Evolutionary conservation across 2,888 invertebrate genomes (phyloP), one percentile per base, ranked within the genome.

Genomic region (Drosophila peninsularis): DNA sequence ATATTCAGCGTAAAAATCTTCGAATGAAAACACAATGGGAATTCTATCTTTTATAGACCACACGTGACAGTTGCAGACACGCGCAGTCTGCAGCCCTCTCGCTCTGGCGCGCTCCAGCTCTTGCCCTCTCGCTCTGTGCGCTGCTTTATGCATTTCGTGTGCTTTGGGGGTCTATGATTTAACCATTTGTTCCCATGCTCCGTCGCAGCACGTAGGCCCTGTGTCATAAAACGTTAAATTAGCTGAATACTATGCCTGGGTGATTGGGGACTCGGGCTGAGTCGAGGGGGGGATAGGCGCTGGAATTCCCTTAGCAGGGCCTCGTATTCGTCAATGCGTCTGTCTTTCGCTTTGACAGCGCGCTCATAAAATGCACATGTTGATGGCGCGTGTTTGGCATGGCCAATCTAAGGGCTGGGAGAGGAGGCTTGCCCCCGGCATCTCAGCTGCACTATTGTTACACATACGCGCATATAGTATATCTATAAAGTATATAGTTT

Each of bases 181-280:
- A 82, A 74, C 77, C 80, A 86, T 80, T 78, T 71, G 75, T 82
- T 82, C 88, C 72, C 86, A 82, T 75, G 86, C 82, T 63, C 62
- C 60, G 70, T 70, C 75, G 57, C 69, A 79, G 64, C 85, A 85
- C 85, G 85, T 85, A 89, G 77, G 55, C 66, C 62, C 71, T 64
- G 80, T 84, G 82, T 84, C 89, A 85, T 85, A 85, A 89, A 85
- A 84, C 72, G 85, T 89, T 87, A 84, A 85, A 85, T 89, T 87
- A 87, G 85, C 80, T 86, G 82, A 61, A 85, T 79, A 75, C 80
- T 70, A 34, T 73, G 79, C 47, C 56, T 67, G 49, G 62, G 60
- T 71, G 61, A 65, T 50, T 47, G 61, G 61, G 54, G 37, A 67
- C 37, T 50, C 53, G 19, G 19, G 17, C 0, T 6, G 32, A 11